Evolutionary conservation across 2,797 vertebrate genomes (phyloP).

Genomic region (Percopsis omiscomaycus): DNA sequence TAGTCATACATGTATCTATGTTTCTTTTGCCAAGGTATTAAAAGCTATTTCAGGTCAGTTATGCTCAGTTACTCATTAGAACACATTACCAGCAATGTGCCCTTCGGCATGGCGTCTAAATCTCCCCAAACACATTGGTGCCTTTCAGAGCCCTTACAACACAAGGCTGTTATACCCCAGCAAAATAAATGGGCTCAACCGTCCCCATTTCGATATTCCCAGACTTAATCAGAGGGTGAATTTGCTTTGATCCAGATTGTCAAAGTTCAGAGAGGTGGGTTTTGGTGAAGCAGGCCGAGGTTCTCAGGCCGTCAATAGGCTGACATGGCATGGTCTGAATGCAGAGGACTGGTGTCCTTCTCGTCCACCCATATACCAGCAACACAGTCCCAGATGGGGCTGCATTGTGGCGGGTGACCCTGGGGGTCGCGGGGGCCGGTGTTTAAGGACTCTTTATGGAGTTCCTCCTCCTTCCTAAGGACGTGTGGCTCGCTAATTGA

Average conservation of each 20-base stretch:
- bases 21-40: too few relatives aligned
- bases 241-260: conserved; percentile 35
- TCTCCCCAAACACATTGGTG: too few relatives aligned
- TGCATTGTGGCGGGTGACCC: conserved; percentile 67
- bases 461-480: conserved; percentile 65
- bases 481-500: conserved; percentile 75
- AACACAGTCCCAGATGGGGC: conserved; percentile 61
- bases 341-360: conserved; percentile 32
- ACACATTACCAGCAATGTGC: too few relatives aligned
- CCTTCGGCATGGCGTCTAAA: too few relatives aligned
- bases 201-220: conserved; percentile 14
- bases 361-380: conserved; percentile 47
- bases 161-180: too few relatives aligned
- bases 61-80: too few relatives aligned
- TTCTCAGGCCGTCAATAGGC: conserved; percentile 62
- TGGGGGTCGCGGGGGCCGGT: conserved; percentile 55
- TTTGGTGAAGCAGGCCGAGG: conserved; percentile 14
- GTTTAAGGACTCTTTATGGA: conserved; percentile 67
- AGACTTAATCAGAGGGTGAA: conserved; percentile 37
- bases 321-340: conserved; percentile 49
- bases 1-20: too few relatives aligned
- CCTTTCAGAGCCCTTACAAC: too few relatives aligned
- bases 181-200: too few relatives aligned
- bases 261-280: conserved; percentile 18
- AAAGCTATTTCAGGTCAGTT: too few relatives aligned